Percentiles rank a stretch among this genome's conserved stretches.
phyloP scores from a whole-genome alignment of 2,113 vertebrate species.

The Peromyscus leucopus region DNA sequence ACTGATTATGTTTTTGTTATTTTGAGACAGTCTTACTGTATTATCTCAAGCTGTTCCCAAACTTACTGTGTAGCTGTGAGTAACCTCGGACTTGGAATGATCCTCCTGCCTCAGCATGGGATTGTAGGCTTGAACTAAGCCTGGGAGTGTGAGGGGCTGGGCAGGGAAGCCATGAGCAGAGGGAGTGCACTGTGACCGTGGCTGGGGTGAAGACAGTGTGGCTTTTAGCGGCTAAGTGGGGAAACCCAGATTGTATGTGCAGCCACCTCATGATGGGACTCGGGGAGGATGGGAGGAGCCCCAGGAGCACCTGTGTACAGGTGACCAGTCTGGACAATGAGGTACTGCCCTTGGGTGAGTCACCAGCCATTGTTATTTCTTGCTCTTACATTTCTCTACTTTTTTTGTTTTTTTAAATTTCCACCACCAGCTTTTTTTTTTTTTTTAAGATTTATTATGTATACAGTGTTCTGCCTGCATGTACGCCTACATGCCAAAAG shows the following conservation, averaged over 20 bases:
- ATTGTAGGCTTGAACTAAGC: neutral
- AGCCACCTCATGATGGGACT: slow-evolving; percentile 65
- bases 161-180: slow-evolving; percentile 25
- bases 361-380: slow-evolving; percentile 75
- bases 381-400: slow-evolving; percentile 63
- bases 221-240: slow-evolving; percentile 1
- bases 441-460: too few species aligned
- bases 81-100: neutral
- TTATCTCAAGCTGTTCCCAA: neutral
- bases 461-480: too few species aligned
- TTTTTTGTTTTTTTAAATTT: neutral
- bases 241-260: slow-evolving; percentile 27
- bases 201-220: neutral
- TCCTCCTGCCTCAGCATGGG: neutral
- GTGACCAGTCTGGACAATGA: neutral
- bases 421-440: neutral
- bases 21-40: neutral
- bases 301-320: neutral
- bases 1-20: neutral
- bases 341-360: slow-evolving; percentile 29
- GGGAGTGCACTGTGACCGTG: neutral
- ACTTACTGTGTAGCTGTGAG: neutral
- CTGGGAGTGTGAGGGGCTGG: neutral
- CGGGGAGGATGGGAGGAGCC: slow-evolving; percentile 45
- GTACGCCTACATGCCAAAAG: too few species aligned